A percentile compares a stretch with the other conserved stretches of the same genome.
phyloP scores from a whole-genome alignment of 1,140 invertebrate species.

The Matsumurasca onukii region DNA sequence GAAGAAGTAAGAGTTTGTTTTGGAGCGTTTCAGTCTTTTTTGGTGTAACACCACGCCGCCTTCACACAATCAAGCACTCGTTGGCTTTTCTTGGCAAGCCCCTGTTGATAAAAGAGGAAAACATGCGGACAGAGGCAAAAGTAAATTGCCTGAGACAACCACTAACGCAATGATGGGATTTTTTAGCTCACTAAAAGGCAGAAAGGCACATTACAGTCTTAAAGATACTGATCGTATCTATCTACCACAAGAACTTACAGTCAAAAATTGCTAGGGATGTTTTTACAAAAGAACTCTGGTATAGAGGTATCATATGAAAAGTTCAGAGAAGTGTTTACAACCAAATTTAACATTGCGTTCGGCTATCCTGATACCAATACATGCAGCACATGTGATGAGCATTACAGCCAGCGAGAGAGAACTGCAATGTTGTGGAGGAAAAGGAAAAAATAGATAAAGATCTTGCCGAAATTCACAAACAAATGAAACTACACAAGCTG shows the following conservation, averaged over 20 bases:
- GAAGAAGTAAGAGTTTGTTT: slow-evolving; percentile 18
- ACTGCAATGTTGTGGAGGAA: slow-evolving; percentile 8
- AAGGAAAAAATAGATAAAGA: background rate
- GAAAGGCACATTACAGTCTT: slow-evolving; percentile 34
- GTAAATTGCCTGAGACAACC: slow-evolving; percentile 24
- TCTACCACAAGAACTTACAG: slow-evolving; percentile 15
- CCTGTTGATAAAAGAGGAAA: slow-evolving; percentile 29
- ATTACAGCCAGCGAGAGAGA: slow-evolving; percentile 15
- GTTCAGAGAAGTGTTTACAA: slow-evolving; percentile 29
- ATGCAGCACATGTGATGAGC: slow-evolving; percentile 25
- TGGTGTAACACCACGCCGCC: background rate
- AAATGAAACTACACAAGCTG: slow-evolving; percentile 2
- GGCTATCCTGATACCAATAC: slow-evolving; percentile 29
- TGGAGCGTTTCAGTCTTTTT: slow-evolving; percentile 1
- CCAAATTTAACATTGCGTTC: slow-evolving; percentile 33
- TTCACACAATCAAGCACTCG: background rate
- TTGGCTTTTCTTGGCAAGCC: background rate
- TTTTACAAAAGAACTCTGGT: background rate
- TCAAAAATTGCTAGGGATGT: slow-evolving; percentile 31
- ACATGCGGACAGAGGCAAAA: slow-evolving; percentile 31
- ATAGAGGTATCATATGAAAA: slow-evolving; percentile 30
- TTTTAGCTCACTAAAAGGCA: slow-evolving; percentile 31
- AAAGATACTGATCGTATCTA: slow-evolving; percentile 26
- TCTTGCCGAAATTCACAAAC: background rate
- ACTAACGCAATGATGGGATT: background rate